Percentiles rank a stretch among this genome's conserved stretches.
These are phyloP conservation scores for Caenorhabditis zanzibari DNA, from an alignment of 2,888 invertebrate genomes.

Conservation along the genomic window DNA sequence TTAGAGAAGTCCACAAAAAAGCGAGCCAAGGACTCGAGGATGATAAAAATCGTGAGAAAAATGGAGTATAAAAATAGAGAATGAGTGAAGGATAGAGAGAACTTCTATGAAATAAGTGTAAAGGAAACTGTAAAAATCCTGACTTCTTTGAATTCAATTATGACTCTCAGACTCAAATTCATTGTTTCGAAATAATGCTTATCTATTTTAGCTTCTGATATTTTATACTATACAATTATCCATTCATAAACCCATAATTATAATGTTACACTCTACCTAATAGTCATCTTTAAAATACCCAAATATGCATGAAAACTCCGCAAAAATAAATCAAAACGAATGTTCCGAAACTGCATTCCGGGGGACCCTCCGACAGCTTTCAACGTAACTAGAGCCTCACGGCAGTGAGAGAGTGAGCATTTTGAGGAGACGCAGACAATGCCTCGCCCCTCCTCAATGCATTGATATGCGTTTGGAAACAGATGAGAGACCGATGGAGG, in stretches of 20 bases:
- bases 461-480: slow-evolving; percentile 35
- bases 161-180: too few species aligned
- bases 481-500: slow-evolving; percentile 17
- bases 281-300: too few species aligned
- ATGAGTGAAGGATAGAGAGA: too few species aligned
- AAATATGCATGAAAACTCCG: neutral
- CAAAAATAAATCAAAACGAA: slow-evolving; percentile 7
- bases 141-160: too few species aligned
- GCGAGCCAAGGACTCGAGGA: neutral
- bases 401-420: slow-evolving; percentile 9
- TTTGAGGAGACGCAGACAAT: slow-evolving; percentile 30
- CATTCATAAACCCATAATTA: neutral
- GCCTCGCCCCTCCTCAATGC: slow-evolving; percentile 29
- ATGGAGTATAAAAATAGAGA: neutral
- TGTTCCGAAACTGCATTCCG: slow-evolving; percentile 17
- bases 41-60: slow-evolving; percentile 18
- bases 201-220: neutral
- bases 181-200: too few species aligned
- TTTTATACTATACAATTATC: neutral
- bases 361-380: slow-evolving; percentile 20
- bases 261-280: neutral
- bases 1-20: neutral
- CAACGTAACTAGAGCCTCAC: slow-evolving; percentile 52
- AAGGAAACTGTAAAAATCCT: too few species aligned
- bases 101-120: too few species aligned